Conservation (phyloP, 1,140 invertebrate genomes). For the Lepidotrigona ventralis region DNA sequence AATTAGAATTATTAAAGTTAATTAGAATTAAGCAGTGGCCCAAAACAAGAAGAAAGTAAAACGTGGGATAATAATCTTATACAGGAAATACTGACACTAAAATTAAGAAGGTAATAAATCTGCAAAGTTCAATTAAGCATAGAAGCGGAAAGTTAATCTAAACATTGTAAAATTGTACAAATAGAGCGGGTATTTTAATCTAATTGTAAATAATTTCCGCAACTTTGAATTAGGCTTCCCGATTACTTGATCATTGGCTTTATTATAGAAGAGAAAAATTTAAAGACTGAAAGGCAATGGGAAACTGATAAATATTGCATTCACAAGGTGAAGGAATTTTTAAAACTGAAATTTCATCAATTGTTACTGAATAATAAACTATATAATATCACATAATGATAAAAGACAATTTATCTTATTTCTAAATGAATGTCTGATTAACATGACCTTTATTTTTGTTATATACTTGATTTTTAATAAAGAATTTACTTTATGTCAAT, state of each 20-base stretch:
- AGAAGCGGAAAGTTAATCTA: not conserved
- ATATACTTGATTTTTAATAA: no score
- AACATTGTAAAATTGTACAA: not conserved
- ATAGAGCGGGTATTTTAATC: not conserved
- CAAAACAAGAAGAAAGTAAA: not conserved
- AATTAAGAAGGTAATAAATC: conserved; percentile 13
- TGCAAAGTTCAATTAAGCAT: not conserved
- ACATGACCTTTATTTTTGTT: no score
- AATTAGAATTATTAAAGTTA: not conserved
- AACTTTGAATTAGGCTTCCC: not conserved
- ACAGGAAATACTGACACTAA: not conserved
- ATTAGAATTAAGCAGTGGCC: no score
- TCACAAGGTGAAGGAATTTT: no score
- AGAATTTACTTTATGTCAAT: no score
- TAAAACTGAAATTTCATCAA: no score
- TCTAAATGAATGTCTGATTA: no score
- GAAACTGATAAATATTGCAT: no score
- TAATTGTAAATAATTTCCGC: not conserved
- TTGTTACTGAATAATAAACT: no score
- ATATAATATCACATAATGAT: no score
- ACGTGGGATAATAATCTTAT: not conserved
- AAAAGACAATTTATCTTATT: no score
- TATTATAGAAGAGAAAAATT: not conserved
- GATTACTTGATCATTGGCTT: not conserved
- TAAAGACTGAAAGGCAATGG: not conserved